A percentile compares a stretch with the other conserved stretches of the same genome.
These are phyloP conservation scores for Junco hyemalis DNA, from an alignment of 2,113 vertebrate genomes.

Conservation along the genomic window DNA sequence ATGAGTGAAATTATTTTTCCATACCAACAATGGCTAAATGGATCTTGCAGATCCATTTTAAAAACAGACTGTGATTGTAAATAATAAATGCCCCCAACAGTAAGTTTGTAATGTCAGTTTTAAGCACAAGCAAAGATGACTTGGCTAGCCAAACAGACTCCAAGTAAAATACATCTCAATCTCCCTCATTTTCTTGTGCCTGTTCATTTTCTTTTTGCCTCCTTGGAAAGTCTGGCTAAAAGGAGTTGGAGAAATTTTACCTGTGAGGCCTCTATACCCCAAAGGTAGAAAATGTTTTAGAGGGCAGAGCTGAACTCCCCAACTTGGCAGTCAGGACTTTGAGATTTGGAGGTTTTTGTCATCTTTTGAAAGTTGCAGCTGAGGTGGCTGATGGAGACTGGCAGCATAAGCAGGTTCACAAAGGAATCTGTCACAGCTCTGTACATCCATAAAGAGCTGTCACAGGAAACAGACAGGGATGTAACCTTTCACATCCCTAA, in stretches of 20 bases:
- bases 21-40: neutral
- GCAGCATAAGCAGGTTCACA: neutral
- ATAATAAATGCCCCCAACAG: neutral
- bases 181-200: neutral
- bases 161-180: neutral
- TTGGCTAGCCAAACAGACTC: neutral
- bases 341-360: neutral
- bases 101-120: neutral
- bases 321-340: neutral
- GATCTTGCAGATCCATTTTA: neutral
- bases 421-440: accelerated
- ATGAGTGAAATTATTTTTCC: neutral
- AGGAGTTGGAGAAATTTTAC: neutral
- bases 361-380: neutral
- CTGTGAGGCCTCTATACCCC: neutral
- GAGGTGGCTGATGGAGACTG: neutral
- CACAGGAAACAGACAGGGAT: neutral
- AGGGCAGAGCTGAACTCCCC: neutral
- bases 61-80: neutral
- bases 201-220: neutral
- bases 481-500: neutral
- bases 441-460: neutral
- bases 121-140: neutral
- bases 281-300: accelerated
- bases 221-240: neutral